These are phyloP conservation scores for Altica lythri DNA, from an alignment of 2,888 invertebrate species.

Conservation along the genomic window DNA sequence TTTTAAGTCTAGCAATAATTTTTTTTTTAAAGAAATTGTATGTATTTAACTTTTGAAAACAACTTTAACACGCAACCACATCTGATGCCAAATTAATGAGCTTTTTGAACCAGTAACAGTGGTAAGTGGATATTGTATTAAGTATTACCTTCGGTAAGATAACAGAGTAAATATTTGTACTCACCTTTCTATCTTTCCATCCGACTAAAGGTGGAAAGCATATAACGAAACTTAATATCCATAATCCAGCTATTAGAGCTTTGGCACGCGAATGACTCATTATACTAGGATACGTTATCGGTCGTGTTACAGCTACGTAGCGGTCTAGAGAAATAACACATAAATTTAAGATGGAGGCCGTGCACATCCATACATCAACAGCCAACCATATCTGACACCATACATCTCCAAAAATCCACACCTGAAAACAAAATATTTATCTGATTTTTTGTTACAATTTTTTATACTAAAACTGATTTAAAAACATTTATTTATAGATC, in stretches of 20 bases:
- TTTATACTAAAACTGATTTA: not conserved
- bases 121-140: no score
- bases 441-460: not conserved
- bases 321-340: constrained; percentile 94
- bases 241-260: constrained; percentile 85
- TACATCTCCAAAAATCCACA: constrained; percentile 95
- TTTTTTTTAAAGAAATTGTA: no score
- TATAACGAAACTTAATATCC: constrained; percentile 95
- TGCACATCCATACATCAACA: constrained; percentile 98
- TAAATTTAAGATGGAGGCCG: constrained; percentile 93
- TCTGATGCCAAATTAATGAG: no score
- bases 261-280: constrained; percentile 86
- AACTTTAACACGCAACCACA: no score
- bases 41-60: no score
- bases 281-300: constrained; percentile 92
- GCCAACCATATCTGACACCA: constrained; percentile 98
- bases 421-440: constrained; percentile 58
- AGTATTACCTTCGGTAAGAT: no score
- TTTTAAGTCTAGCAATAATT: no score
- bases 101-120: no score
- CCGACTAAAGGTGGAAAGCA: constrained; percentile 96
- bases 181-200: constrained; percentile 76
- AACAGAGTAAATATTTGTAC: no score
- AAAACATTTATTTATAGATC: not conserved
- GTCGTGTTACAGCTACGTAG: constrained; percentile 95